Evolutionary conservation across 2,113 vertebrate genomes (phyloP).

Genomic region (Orthonyx spaldingii): DNA sequence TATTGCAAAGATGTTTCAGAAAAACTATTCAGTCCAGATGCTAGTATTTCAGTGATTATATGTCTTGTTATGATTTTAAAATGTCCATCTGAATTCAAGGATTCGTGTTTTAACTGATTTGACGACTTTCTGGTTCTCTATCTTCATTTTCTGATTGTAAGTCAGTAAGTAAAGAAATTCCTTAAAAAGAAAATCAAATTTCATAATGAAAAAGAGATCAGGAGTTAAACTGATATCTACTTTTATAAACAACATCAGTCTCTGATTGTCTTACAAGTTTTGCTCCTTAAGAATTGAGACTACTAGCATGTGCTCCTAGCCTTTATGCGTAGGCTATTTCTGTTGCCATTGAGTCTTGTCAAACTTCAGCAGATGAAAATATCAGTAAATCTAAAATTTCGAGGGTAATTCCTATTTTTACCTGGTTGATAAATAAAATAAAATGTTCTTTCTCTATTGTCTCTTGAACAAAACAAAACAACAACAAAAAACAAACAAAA

Average conservation of each 20-base stretch:
- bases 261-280: neutral
- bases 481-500: neutral
- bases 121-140: fast-evolving
- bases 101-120: neutral
- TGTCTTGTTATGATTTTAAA: neutral
- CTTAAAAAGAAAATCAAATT: neutral
- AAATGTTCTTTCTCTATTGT: neutral
- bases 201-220: neutral
- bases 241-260: neutral
- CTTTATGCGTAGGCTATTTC: neutral
- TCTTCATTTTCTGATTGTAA: neutral
- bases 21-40: neutral
- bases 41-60: neutral
- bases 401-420: neutral
- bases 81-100: neutral
- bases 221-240: neutral
- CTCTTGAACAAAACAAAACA: neutral
- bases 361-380: neutral
- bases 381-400: neutral
- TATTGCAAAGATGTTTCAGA: neutral
- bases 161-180: neutral
- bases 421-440: neutral
- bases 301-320: neutral
- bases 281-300: neutral
- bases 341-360: neutral